These are phyloP conservation scores for Rafetus swinhoei DNA, from an alignment of 2,113 vertebrate genomes.

Conservation along the genomic window DNA sequence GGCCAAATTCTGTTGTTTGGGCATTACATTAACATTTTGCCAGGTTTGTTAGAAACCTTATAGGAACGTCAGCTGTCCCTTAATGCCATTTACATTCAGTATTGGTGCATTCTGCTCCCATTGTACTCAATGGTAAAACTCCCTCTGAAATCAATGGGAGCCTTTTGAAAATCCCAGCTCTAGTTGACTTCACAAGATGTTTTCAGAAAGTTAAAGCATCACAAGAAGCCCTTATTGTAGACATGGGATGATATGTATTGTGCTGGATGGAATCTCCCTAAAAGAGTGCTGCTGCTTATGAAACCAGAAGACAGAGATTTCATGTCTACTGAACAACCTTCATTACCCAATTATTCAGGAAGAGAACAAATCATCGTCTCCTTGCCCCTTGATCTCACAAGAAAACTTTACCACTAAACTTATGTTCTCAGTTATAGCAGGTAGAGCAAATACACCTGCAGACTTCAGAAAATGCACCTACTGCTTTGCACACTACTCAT, in stretches of 20 bases:
- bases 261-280: neutral
- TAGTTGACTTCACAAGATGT: neutral
- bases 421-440: conserved; percentile 3
- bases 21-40: neutral
- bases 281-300: neutral
- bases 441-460: neutral
- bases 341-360: neutral
- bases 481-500: neutral
- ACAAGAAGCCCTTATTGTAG: neutral
- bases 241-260: rapidly evolving
- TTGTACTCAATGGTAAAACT: neutral
- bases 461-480: neutral
- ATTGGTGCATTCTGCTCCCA: conserved; percentile 22
- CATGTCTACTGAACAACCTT: neutral
- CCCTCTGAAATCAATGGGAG: neutral
- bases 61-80: conserved; percentile 7
- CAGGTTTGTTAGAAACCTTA: conserved; percentile 4
- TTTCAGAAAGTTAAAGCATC: neutral
- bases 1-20: neutral
- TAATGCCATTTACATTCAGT: neutral
- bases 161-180: neutral
- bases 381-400: neutral
- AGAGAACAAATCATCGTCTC: neutral
- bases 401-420: neutral
- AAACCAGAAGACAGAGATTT: neutral